Percentiles rank a stretch among this genome's conserved stretches.
Evolutionary conservation across 1,140 invertebrate genomes (phyloP).

Genomic region (Bicyclus anynana): DNA sequence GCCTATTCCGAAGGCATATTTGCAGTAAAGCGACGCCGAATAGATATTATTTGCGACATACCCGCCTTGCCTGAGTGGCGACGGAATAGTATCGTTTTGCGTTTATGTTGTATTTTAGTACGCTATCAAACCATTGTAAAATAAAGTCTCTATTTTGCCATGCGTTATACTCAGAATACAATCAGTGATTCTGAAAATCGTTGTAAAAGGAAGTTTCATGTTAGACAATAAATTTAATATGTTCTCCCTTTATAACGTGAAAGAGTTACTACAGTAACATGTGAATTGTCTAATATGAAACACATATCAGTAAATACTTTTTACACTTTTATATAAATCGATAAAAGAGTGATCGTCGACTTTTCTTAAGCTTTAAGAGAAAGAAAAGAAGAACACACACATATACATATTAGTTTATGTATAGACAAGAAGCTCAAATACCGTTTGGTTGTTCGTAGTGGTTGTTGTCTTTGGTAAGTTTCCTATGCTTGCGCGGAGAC

Average conservation of each 20-base stretch:
- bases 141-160: not conserved
- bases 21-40: not conserved
- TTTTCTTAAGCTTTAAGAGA: too few relatives aligned
- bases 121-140: not conserved
- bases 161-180: not conserved
- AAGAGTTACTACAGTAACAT: too few relatives aligned
- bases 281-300: too few relatives aligned
- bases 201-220: too few relatives aligned
- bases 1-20: not conserved
- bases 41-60: not conserved
- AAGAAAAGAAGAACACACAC: too few relatives aligned
- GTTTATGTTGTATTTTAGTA: not conserved
- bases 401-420: too few relatives aligned
- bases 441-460: constrained; percentile 72
- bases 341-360: too few relatives aligned
- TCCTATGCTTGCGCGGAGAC: constrained; percentile 79
- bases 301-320: too few relatives aligned
- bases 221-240: too few relatives aligned
- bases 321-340: too few relatives aligned
- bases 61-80: too few relatives aligned
- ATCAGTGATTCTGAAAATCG: not conserved
- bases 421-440: constrained; percentile 42
- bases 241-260: too few relatives aligned
- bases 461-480: constrained; percentile 73
- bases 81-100: not conserved